Base-by-base conservation (phyloP, 1,140 invertebrate species). In the Mamestra configurata region DNA sequence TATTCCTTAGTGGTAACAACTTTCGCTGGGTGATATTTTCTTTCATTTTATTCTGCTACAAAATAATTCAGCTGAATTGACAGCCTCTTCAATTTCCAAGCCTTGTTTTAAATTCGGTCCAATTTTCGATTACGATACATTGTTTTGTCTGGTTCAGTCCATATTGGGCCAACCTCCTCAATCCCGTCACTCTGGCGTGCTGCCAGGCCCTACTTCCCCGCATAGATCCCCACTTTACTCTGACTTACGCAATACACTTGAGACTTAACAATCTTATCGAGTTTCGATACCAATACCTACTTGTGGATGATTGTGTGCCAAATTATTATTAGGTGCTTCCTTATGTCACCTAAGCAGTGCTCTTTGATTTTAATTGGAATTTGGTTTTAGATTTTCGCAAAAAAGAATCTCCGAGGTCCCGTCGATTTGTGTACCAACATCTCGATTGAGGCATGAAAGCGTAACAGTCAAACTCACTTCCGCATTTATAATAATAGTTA, bases 211-310 rank as follows among this genome's bases (percentile, higher is more conserved):
- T 27, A 22, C 31, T 37, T 15, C 57, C 20, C 22, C 18, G 13
- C 53, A 24, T 55, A 24, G 20, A 55, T 11, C n/a, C 53, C 31
- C 59, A 57, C 55, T 57, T 40, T 4, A 40, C 31, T 11, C 27
- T 8, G 27, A 1, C 57, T 64, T 20, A 40, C 59, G 59, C 59
- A 40, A 64, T 64, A 40, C n/a, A 64, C 59, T 64, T 7, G n/a
- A 20, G 35, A 64, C 31, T 35, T 37, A 61, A 40, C 59, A 20
- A 40, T 20, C 59, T 20, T 37, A 64, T 64, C 59, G 59, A 64
- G 35, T 64, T 64, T 20, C 59, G 8, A 64, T 37, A 64, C 31
- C 59, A 37, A 40, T 35, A 40, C 31, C n/a, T n/a, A 31, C 27
- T 64, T 40, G 31, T n/a, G 1, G n/a, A 18, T 18, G n/a, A 37